Percentiles rank a stretch among this genome's conserved stretches.
Evolutionary conservation across 2,113 vertebrate genomes (phyloP).

Genomic region (Ammodytes marinus): DNA sequence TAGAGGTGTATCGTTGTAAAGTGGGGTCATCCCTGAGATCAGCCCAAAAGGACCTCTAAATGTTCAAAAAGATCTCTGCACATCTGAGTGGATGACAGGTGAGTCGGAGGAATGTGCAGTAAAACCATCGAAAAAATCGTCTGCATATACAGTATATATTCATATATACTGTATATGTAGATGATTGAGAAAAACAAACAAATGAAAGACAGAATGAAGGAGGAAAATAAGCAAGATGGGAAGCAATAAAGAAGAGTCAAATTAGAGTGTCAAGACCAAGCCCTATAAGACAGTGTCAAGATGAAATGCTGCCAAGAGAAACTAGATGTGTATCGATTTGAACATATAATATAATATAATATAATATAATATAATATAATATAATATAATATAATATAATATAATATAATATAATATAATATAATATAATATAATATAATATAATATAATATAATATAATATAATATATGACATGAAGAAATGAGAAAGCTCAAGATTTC

Average conservation of each 20-base stretch:
- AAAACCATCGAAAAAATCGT: too few relatives aligned
- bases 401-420: too few relatives aligned
- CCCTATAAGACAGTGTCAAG: background rate
- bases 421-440: too few relatives aligned
- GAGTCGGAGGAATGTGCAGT: too few relatives aligned
- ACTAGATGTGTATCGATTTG: constrained; percentile 27
- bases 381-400: too few relatives aligned
- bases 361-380: too few relatives aligned
- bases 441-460: too few relatives aligned
- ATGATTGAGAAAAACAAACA: background rate
- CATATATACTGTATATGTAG: background rate
- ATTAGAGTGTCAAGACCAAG: background rate
- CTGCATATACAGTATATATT: too few relatives aligned
- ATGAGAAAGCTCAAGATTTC: constrained; percentile 29
- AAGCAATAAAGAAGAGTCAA: background rate
- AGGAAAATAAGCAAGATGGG: background rate
- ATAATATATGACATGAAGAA: constrained; percentile 9
- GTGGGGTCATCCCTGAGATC: background rate
- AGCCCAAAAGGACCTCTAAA: too few relatives aligned
- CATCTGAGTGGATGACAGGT: too few relatives aligned
- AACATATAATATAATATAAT: background rate
- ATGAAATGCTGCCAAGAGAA: constrained; percentile 22
- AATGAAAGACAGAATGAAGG: background rate
- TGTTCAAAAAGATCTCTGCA: too few relatives aligned
- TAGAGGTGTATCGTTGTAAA: background rate